Evolutionary conservation across 2,113 vertebrate genomes (phyloP).

Genomic region (Albula goreensis): DNA sequence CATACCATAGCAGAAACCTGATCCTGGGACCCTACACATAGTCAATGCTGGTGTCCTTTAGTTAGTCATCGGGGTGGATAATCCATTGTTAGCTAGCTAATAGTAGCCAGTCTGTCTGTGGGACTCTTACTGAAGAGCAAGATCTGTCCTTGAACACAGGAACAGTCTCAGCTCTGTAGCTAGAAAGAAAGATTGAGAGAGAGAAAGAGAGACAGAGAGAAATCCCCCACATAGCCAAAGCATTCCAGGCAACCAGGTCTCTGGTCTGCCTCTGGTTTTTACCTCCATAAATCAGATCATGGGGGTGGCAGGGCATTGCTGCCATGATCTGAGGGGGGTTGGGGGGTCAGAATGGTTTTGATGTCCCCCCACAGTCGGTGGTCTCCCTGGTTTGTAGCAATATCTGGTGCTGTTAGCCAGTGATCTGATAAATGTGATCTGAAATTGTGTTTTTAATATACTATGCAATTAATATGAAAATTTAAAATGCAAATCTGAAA

Average conservation of each 20-base stretch:
- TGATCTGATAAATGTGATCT: background rate
- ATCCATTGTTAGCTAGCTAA: background rate
- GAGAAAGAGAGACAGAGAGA: background rate
- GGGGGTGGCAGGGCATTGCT: background rate
- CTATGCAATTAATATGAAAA: background rate
- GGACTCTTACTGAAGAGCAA: background rate
- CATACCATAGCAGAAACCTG: background rate
- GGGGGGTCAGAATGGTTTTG: background rate
- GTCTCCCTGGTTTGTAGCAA: background rate
- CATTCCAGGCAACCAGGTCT: background rate
- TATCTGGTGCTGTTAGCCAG: background rate
- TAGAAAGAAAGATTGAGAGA: background rate
- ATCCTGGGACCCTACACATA: background rate
- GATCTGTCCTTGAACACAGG: background rate
- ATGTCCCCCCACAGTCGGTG: background rate
- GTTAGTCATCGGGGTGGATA: background rate
- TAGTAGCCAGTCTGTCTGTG: background rate
- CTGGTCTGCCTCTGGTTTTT: background rate
- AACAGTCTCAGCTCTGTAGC: background rate
- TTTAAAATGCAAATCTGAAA: background rate
- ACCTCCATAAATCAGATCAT: background rate
- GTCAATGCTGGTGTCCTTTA: background rate
- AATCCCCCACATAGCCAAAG: background rate
- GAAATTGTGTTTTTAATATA: background rate
- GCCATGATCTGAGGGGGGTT: background rate